Evolutionary conservation across 1,140 invertebrate genomes (phyloP).

Genomic region (Oncopodura yosiiana): DNA sequence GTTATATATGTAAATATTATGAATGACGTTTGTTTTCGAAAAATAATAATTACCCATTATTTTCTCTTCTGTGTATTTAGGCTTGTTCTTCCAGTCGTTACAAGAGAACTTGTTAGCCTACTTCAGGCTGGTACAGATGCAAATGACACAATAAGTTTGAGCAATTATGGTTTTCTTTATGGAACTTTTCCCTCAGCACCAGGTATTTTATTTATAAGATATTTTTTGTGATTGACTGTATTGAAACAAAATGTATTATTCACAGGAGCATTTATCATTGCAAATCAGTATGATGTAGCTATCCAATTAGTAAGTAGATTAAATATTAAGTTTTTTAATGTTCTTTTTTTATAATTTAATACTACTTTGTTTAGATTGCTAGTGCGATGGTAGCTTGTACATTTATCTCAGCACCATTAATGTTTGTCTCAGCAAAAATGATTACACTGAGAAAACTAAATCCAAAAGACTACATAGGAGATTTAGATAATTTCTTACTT

Average conservation of each 20-base stretch:
- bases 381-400: constrained; percentile 87
- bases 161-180: constrained; percentile 90
- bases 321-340: background rate
- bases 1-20: constrained; percentile 35
- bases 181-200: constrained; percentile 92
- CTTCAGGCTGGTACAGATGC: constrained; percentile 56
- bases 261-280: too few relatives aligned
- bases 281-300: constrained; percentile 73
- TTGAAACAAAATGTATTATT: too few relatives aligned
- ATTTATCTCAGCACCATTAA: constrained; percentile 82
- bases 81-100: constrained; percentile 73
- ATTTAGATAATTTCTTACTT: constrained; percentile 68
- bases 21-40: background rate
- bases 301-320: constrained; percentile 63
- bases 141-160: constrained; percentile 65
- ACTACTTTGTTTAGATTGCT: constrained; percentile 56
- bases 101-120: constrained; percentile 70
- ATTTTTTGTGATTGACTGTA: too few relatives aligned
- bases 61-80: too few relatives aligned
- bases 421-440: constrained; percentile 91
- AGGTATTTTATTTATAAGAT: too few relatives aligned
- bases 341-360: constrained; percentile 12
- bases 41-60: constrained; percentile 12
- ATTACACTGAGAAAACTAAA: constrained; percentile 60
- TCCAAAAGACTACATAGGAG: constrained; percentile 57